phyloP scores from a whole-genome alignment of 2,888 invertebrate genomes.

The Blastobasis adustella region DNA sequence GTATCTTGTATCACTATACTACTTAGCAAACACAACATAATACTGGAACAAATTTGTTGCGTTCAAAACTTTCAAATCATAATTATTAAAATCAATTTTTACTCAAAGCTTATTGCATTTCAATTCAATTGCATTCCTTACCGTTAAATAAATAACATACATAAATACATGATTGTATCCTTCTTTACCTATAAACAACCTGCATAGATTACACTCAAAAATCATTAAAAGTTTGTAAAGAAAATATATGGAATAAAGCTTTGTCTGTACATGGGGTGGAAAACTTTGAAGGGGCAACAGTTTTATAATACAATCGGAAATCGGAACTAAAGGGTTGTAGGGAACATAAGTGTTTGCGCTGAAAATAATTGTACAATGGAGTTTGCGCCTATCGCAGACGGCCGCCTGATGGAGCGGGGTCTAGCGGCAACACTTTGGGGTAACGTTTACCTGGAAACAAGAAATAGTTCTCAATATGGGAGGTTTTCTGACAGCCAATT shows the following conservation, averaged over 20 bases:
- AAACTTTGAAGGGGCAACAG: slow-evolving; percentile 2
- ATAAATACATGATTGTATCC: slow-evolving; percentile 5
- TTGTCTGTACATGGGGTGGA: slow-evolving; percentile 7
- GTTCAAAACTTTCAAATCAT: background rate
- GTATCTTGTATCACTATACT: slow-evolving; percentile 6
- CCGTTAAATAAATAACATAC: slow-evolving; percentile 2
- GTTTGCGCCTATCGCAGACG: slow-evolving; percentile 8
- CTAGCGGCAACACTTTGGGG: background rate
- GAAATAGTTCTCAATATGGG: background rate
- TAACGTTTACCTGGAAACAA: slow-evolving; percentile 10
- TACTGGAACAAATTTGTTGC: slow-evolving; percentile 12
- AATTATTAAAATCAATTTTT: no score
- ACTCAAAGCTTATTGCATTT: slow-evolving; percentile 2
- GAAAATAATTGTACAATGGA: slow-evolving; percentile 9
- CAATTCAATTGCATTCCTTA: slow-evolving; percentile 1
- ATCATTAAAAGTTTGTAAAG: slow-evolving; percentile 3
- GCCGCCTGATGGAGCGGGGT: background rate
- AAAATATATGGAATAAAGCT: background rate
- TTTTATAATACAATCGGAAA: slow-evolving; percentile 6
- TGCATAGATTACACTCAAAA: slow-evolving; percentile 5
- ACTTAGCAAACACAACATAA: slow-evolving; percentile 8
- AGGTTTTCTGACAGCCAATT: no score
- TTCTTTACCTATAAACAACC: slow-evolving; percentile 2
- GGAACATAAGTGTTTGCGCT: background rate
- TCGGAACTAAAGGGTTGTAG: background rate